A percentile compares a stretch with the other conserved stretches of the same genome.
These are phyloP conservation scores for Heterotilapia buettikoferi DNA, from an alignment of 2,113 vertebrate genomes.

Conservation along the genomic window DNA sequence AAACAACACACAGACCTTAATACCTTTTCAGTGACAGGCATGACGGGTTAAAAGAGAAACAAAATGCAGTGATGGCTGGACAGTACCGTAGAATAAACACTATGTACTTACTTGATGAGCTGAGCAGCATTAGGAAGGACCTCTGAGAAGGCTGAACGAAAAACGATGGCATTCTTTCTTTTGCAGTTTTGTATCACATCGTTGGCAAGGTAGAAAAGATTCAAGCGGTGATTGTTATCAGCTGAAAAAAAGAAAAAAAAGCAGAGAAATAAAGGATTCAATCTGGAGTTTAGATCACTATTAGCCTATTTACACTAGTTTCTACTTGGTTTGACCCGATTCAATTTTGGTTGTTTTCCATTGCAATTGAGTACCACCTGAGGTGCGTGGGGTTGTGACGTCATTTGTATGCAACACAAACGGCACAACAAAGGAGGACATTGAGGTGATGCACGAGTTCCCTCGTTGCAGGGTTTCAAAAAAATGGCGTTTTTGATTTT, in stretches of 20 bases:
- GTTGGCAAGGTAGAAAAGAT: constrained; percentile 96
- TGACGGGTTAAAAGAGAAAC: background rate
- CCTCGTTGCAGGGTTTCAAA: background rate
- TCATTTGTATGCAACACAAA: background rate
- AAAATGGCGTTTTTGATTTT: background rate
- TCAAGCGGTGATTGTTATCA: constrained; percentile 87
- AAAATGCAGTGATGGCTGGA: background rate
- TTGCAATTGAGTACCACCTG: background rate
- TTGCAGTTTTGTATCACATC: constrained; percentile 99
- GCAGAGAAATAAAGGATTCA: background rate
- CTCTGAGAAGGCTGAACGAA: constrained; percentile 87
- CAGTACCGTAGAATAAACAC: background rate
- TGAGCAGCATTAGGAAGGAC: constrained; percentile 87
- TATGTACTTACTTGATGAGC: constrained; percentile 84
- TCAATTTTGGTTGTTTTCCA: background rate
- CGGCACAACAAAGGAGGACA: background rate
- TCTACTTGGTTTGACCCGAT: background rate
- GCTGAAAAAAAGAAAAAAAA: constrained; percentile 64
- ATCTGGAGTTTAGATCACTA: background rate
- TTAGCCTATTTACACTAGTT: background rate
- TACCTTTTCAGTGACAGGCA: background rate
- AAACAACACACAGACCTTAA: background rate
- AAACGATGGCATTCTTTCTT: constrained; percentile 92
- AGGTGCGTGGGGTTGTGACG: background rate
- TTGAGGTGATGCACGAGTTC: background rate